These are phyloP conservation scores for Pedicia rivosa DNA, from an alignment of 2,888 invertebrate genomes.

Conservation along the genomic window DNA sequence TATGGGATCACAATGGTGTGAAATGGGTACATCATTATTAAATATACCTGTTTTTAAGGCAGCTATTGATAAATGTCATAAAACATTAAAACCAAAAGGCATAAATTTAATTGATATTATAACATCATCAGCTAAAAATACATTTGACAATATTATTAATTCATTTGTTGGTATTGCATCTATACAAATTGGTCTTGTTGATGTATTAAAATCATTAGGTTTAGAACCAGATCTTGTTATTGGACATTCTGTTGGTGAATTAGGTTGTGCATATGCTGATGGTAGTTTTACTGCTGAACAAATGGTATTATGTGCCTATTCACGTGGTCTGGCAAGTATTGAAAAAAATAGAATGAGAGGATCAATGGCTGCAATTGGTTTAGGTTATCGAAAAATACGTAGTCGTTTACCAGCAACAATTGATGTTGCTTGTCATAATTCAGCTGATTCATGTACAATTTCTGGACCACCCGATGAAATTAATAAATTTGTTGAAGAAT, in stretches of 20 bases:
- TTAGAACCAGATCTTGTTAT: constrained; percentile 58
- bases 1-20: constrained; percentile 79
- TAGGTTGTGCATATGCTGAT: constrained; percentile 92
- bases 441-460: constrained; percentile 72
- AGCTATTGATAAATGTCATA: constrained; percentile 45
- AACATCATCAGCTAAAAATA: constrained; percentile 40
- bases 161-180: constrained; percentile 63
- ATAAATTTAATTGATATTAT: constrained; percentile 47
- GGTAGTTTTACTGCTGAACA: constrained; percentile 77
- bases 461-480: constrained; percentile 67
- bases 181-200: constrained; percentile 43
- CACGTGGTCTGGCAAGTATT: constrained; percentile 58
- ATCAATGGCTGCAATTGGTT: constrained; percentile 79
- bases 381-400: constrained; percentile 38
- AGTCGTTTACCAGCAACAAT: constrained; percentile 56
- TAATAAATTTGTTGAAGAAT: constrained; percentile 43
- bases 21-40: constrained; percentile 67
- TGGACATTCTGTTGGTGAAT: constrained; percentile 88
- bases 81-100: constrained; percentile 39
- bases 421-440: constrained; percentile 78
- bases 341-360: constrained; percentile 55
- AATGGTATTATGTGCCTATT: constrained; percentile 71
- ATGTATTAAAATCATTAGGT: constrained; percentile 42
- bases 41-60: constrained; percentile 53
- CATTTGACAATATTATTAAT: constrained; percentile 46